phyloP scores from a whole-genome alignment of 2,888 invertebrate species.

The Baronia brevicornis region DNA sequence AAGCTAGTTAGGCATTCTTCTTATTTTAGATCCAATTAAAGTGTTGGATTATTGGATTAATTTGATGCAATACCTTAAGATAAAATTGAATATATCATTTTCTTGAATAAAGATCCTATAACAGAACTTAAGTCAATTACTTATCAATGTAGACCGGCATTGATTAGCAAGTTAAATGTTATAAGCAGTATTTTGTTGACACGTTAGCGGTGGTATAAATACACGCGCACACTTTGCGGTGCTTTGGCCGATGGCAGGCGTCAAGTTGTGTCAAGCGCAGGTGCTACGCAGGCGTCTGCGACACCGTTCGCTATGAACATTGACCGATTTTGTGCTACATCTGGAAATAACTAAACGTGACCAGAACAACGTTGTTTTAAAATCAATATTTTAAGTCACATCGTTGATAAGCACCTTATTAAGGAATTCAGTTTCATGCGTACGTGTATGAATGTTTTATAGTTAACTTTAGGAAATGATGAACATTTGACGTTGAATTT shows the following conservation, averaged over 20 bases:
- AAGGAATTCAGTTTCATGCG: slow-evolving; percentile 12
- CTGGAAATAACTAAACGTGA: slow-evolving; percentile 13
- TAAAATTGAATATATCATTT: slow-evolving; percentile 17
- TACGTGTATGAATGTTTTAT: too few relatives aligned
- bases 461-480: too few relatives aligned
- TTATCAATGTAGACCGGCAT: slow-evolving; percentile 10
- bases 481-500: too few relatives aligned
- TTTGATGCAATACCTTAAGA: slow-evolving; percentile 16
- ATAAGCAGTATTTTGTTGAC: slow-evolving; percentile 13
- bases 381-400: slow-evolving; percentile 15
- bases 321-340: slow-evolving; percentile 13
- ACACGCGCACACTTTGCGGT: slow-evolving; percentile 17
- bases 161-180: too few relatives aligned
- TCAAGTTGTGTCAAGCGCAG: slow-evolving; percentile 27
- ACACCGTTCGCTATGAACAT: slow-evolving; percentile 17
- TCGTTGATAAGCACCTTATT: slow-evolving; percentile 15
- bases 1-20: slow-evolving; percentile 18
- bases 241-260: slow-evolving; percentile 16
- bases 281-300: slow-evolving; percentile 22
- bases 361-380: slow-evolving; percentile 13
- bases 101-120: slow-evolving; percentile 15
- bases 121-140: slow-evolving; percentile 8
- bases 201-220: too few relatives aligned
- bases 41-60: slow-evolving; percentile 21
- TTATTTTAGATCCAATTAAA: slow-evolving; percentile 18